A percentile compares a stretch with the other conserved stretches of the same genome.
Evolutionary conservation across 2,888 invertebrate species (phyloP).

Genomic region (Lamproptera curius): DNA sequence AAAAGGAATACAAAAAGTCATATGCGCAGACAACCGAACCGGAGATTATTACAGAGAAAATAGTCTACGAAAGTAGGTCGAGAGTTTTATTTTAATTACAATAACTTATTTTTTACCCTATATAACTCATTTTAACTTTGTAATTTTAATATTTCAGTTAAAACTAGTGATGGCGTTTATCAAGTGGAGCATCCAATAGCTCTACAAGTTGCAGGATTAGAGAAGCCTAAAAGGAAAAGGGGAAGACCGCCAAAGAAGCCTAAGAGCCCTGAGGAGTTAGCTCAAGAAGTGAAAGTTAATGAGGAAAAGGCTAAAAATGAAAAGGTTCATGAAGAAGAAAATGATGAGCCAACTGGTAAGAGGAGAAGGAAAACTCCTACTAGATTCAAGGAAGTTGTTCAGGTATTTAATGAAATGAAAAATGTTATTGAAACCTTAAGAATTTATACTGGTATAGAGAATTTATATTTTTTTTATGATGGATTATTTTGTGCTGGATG

Average conservation of each 20-base stretch:
- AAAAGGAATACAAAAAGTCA: slow-evolving; percentile 59
- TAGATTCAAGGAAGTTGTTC: slow-evolving; percentile 78
- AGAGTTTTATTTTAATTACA: background rate
- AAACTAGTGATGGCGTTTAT: slow-evolving; percentile 80
- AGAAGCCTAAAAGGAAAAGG: slow-evolving; percentile 82
- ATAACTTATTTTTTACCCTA: too few species aligned
- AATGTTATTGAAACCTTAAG: too few species aligned
- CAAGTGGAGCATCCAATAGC: slow-evolving; percentile 81
- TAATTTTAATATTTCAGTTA: slow-evolving; percentile 60
- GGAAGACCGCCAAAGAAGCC: slow-evolving; percentile 83
- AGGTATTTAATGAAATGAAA: slow-evolving; percentile 51
- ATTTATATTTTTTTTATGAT: too few species aligned
- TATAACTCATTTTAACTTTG: background rate
- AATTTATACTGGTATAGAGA: too few species aligned
- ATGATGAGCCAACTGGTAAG: slow-evolving; percentile 76
- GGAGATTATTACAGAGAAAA: slow-evolving; percentile 50
- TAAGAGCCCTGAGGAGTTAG: slow-evolving; percentile 55
- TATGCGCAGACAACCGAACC: slow-evolving; percentile 34
- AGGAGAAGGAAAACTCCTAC: slow-evolving; percentile 82
- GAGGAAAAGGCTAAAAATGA: slow-evolving; percentile 41
- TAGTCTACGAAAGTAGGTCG: slow-evolving; percentile 58
- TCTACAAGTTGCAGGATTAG: slow-evolving; percentile 80
- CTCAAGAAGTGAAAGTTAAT: slow-evolving; percentile 39
- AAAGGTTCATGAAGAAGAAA: slow-evolving; percentile 36
- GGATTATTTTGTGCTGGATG: too few species aligned